Base-by-base conservation (phyloP, 2,113 vertebrate genomes). In the Callithrix jacchus region DNA sequence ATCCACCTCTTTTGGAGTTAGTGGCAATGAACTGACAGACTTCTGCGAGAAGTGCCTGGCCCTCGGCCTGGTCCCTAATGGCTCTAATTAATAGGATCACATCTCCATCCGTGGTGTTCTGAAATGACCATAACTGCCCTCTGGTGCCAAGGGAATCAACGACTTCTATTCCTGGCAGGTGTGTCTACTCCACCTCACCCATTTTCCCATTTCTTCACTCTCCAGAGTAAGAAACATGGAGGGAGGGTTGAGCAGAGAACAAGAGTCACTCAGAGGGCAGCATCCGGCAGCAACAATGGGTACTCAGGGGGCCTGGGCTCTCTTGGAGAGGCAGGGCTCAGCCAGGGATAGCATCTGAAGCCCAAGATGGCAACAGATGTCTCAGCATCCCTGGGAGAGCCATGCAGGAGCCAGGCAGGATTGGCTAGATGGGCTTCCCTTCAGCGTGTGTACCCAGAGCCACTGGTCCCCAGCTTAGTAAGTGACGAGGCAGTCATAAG, bases 371-470 rank as follows among this genome's bases (percentile, higher is more conserved):
- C 70, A n/a, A 35, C 30, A 8, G 18, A 27, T 21, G 11, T 88
- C 91, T 71, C 25, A 0, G 3, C 30, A n/a, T 82, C 37, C 1
- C 61, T 68, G 58, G 30, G 54, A 87, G 47, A 84, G 54, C 35
- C 79, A 89, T 37, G 14, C 25, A 16, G 30, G 27, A 30, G 35
- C n/a, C 91, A 37, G 87, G 68, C 32, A 35, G 52, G 52, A 81
- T 18, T 35, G 37, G 7, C 17, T 3, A 5, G 20, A 11, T 5
- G 13, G 8, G 5, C 40, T 30, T 89, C 16, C 66, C 77, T 45
- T 30, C 0, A 0, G 5, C 14, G 0, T 8, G 1, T 32, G 73
- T 82, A 74, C 47, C 32, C 74, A 70, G 49, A 66, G 81, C 52
- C 7, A 1, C 54, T 1, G 1, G 64, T 40, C 20, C 45, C 37